These are phyloP conservation scores for Biston betularia DNA, from an alignment of 2,888 invertebrate genomes.

Conservation along the genomic window DNA sequence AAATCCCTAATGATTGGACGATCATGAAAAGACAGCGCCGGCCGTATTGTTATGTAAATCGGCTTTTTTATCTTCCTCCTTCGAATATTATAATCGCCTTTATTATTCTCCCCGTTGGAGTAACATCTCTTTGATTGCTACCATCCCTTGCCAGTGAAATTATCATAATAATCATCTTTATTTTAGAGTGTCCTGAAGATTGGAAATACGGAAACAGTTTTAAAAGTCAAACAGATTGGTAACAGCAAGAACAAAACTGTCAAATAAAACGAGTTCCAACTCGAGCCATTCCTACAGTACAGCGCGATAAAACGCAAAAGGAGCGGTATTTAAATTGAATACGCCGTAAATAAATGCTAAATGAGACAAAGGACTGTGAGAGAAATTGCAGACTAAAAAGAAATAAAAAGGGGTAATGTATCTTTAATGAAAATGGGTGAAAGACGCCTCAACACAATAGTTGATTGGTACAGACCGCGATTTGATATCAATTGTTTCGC, in stretches of 20 bases:
- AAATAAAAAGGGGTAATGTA: conserved; percentile 77
- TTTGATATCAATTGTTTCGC: conserved; percentile 34
- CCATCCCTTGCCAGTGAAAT: conserved; percentile 39
- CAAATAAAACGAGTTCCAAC: conserved; percentile 75
- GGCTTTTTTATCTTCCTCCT: conserved; percentile 48
- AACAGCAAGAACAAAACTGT: conserved; percentile 69
- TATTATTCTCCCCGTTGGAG: conserved; percentile 48
- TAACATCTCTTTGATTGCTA: conserved; percentile 46
- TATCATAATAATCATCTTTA: conserved; percentile 39
- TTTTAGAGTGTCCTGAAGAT: conserved; percentile 26
- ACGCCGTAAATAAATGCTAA: conserved; percentile 83
- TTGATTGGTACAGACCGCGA: conserved; percentile 38
- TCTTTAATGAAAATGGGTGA: conserved; percentile 72
- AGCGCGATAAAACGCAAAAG: conserved; percentile 79
- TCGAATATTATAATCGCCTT: conserved; percentile 50
- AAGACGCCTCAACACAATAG: conserved; percentile 46
- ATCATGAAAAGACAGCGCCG: conserved; percentile 43
- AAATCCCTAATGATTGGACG: conserved; percentile 53
- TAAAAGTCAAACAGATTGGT: conserved; percentile 52
- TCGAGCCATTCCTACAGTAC: conserved; percentile 70
- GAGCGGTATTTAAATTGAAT: conserved; percentile 82
- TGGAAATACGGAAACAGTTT: conserved; percentile 32
- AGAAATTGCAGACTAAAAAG: conserved; percentile 79
- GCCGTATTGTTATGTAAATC: conserved; percentile 55
- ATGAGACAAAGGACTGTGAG: conserved; percentile 82